Evolutionary conservation across 1,140 invertebrate species (phyloP).

Genomic region (Zaprionus kolodkinae): DNA sequence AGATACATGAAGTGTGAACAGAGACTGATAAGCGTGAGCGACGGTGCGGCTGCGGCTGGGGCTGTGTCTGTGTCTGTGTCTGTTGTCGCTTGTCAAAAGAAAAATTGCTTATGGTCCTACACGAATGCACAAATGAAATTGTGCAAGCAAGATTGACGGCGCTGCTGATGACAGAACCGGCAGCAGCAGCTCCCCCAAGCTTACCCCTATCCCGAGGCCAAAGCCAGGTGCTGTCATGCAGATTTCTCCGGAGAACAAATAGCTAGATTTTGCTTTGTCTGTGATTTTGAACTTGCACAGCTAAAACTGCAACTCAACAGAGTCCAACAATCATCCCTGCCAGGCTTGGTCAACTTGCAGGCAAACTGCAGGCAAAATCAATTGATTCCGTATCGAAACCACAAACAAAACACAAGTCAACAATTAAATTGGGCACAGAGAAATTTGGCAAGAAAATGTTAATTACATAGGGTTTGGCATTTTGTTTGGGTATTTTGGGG

Average conservation of each 20-base stretch:
- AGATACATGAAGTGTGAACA: slow-evolving; percentile 50
- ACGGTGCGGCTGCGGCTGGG: no score
- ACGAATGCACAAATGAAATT: slow-evolving; percentile 62
- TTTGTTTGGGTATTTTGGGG: not conserved
- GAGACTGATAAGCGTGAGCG: slow-evolving; percentile 50
- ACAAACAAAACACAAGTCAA: not conserved
- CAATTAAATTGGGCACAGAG: not conserved
- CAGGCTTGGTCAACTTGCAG: no score
- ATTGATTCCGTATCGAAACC: slow-evolving; percentile 2
- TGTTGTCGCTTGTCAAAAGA: slow-evolving; percentile 49
- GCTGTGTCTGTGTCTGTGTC: slow-evolving; percentile 5
- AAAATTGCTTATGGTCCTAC: slow-evolving; percentile 48
- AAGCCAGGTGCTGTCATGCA: slow-evolving; percentile 21
- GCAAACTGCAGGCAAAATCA: not conserved
- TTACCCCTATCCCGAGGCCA: not conserved
- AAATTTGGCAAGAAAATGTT: slow-evolving; percentile 7
- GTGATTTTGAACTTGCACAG: slow-evolving; percentile 7
- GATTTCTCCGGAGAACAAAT: slow-evolving; percentile 13
- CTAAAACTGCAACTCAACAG: not conserved
- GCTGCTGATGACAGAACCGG: slow-evolving; percentile 29
- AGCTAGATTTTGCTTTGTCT: slow-evolving; percentile 9
- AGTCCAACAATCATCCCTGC: no score
- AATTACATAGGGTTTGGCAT: slow-evolving; percentile 18
- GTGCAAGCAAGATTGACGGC: slow-evolving; percentile 49
- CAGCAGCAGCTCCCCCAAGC: not conserved